Percentiles rank a stretch among this genome's conserved stretches.
Conservation (phyloP, 2,888 invertebrate genomes). For the Tridacna gigas region DNA sequence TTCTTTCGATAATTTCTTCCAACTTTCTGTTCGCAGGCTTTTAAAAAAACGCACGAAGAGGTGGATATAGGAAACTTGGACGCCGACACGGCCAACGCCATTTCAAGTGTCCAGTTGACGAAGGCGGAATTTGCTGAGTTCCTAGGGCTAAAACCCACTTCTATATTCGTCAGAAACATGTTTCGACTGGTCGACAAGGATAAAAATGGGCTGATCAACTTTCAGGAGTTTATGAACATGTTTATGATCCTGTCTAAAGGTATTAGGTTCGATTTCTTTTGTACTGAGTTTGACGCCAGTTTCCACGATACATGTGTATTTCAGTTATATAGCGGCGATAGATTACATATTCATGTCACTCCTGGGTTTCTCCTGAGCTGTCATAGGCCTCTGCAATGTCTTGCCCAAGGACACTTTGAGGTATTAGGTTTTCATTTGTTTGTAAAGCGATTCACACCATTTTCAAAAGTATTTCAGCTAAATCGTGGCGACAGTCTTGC, state of each 20-base stretch:
- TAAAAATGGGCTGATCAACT: conserved; percentile 87
- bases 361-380: too few relatives aligned
- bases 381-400: too few relatives aligned
- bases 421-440: too few relatives aligned
- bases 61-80: conserved; percentile 34
- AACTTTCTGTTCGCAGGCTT: neutral
- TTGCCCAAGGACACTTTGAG: too few relatives aligned
- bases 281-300: too few relatives aligned
- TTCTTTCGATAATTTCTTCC: too few relatives aligned
- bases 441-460: too few relatives aligned
- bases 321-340: too few relatives aligned
- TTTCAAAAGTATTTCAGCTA: too few relatives aligned
- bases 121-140: conserved; percentile 88
- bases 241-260: conserved; percentile 87
- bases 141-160: conserved; percentile 87
- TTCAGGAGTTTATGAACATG: conserved; percentile 88
- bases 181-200: conserved; percentile 87
- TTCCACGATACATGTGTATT: too few relatives aligned
- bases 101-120: conserved; percentile 71
- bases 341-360: too few relatives aligned
- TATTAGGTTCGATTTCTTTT: conserved; percentile 41
- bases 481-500: too few relatives aligned
- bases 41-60: conserved; percentile 11
- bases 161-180: conserved; percentile 87
- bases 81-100: conserved; percentile 48